These are phyloP conservation scores for Rhopalosiphum maidis DNA, from an alignment of 1,140 invertebrate species.

Conservation along the genomic window DNA sequence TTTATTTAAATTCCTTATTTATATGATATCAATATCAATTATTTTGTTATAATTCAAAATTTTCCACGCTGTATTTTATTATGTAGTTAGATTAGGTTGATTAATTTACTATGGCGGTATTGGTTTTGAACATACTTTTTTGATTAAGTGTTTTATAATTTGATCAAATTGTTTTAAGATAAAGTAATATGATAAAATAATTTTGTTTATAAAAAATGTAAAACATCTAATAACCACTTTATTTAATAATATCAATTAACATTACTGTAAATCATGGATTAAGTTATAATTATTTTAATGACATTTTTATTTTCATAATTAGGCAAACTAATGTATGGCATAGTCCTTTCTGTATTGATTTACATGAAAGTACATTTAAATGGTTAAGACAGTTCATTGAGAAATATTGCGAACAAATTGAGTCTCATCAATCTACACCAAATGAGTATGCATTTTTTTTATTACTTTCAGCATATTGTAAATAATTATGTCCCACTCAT, in stretches of 20 bases:
- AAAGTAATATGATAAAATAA: background rate
- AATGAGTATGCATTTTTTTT: constrained; percentile 52
- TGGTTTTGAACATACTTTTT: too few relatives aligned
- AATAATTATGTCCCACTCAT: background rate
- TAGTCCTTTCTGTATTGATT: constrained; percentile 71
- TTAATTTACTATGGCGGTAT: too few relatives aligned
- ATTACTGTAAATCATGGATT: background rate
- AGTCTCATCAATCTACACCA: constrained; percentile 59
- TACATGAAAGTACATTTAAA: constrained; percentile 70
- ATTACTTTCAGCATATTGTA: background rate
- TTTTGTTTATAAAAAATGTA: too few relatives aligned
- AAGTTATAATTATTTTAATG: background rate
- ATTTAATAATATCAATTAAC: too few relatives aligned
- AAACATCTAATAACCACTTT: too few relatives aligned
- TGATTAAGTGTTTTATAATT: too few relatives aligned
- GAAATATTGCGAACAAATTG: constrained; percentile 68
- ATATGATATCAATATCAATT: too few relatives aligned
- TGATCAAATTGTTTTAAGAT: background rate
- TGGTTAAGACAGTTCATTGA: constrained; percentile 69
- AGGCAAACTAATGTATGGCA: constrained; percentile 62
- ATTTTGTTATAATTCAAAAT: too few relatives aligned
- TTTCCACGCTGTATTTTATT: too few relatives aligned
- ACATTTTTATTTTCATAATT: background rate
- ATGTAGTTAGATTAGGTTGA: too few relatives aligned
- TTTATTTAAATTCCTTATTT: too few relatives aligned